Conservation (phyloP, 2,888 invertebrate species). For the Drosophila gaucha region DNA sequence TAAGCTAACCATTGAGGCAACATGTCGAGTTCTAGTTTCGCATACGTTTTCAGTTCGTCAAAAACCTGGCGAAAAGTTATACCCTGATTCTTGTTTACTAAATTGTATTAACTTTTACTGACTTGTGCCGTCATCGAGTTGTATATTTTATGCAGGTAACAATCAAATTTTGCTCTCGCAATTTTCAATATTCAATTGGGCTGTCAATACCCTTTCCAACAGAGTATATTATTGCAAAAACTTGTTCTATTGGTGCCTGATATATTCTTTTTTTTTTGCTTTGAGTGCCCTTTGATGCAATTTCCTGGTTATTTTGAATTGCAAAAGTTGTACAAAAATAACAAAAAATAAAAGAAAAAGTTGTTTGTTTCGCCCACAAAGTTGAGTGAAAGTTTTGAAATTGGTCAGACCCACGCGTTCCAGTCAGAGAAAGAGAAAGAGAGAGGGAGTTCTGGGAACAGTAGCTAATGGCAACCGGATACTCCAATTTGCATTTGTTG, state of each 20-base stretch:
- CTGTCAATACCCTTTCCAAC: neutral
- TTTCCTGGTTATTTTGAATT: constrained; percentile 1
- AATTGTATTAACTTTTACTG: too few relatives aligned
- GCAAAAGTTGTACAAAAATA: neutral
- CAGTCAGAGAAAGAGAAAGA: too few relatives aligned
- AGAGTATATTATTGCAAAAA: neutral
- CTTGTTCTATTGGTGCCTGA: neutral
- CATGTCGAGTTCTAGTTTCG: too few relatives aligned
- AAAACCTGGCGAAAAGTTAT: too few relatives aligned
- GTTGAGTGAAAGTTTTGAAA: neutral
- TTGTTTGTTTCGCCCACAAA: neutral
- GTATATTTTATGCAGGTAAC: constrained; percentile 7
- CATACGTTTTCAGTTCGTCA: too few relatives aligned
- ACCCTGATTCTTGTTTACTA: too few relatives aligned
- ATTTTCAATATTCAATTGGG: too few relatives aligned
- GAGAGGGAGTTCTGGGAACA: too few relatives aligned
- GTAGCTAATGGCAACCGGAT: neutral
- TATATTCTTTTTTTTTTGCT: neutral
- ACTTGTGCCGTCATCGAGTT: constrained; percentile 7
- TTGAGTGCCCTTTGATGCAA: neutral
- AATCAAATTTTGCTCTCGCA: neutral
- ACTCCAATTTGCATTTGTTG: neutral
- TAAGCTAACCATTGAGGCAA: too few relatives aligned
- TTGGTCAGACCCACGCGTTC: too few relatives aligned
- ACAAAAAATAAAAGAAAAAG: too few relatives aligned